Percentiles rank a stretch among this genome's conserved stretches.
Conservation (phyloP, 2,888 invertebrate species). For the Gasteruption jaculator region DNA sequence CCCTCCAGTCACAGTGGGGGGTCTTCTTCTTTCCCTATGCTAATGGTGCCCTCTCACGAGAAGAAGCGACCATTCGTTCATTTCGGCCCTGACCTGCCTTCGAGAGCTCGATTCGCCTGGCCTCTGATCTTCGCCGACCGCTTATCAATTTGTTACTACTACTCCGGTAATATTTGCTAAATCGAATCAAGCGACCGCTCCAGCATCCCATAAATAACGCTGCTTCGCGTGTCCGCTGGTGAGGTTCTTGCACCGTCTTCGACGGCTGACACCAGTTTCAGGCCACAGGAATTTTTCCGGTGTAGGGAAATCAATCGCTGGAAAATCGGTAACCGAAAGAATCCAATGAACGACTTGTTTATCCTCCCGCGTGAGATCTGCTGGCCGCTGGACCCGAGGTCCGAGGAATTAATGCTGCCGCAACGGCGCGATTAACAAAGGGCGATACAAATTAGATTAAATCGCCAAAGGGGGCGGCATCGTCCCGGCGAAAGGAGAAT, state of each 20-base stretch:
- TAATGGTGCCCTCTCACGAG: slow-evolving; percentile 50
- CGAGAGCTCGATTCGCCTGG: slow-evolving; percentile 20
- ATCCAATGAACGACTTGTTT: too few relatives aligned
- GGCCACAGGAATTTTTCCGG: too few relatives aligned
- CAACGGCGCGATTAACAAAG: slow-evolving; percentile 48
- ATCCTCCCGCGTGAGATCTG: neutral
- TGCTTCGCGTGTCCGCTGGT: slow-evolving; percentile 42
- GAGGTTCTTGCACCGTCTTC: too few relatives aligned
- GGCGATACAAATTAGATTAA: slow-evolving; percentile 52
- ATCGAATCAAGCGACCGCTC: slow-evolving; percentile 41
- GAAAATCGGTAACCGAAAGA: too few relatives aligned
- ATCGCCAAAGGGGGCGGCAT: slow-evolving; percentile 50
- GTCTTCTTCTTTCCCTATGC: slow-evolving; percentile 49
- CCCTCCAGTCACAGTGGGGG: slow-evolving; percentile 45
- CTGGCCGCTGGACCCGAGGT: slow-evolving; percentile 8
- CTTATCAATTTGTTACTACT: slow-evolving; percentile 53
- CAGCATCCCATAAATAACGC: slow-evolving; percentile 44
- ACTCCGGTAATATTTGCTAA: slow-evolving; percentile 46
- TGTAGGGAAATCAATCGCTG: too few relatives aligned
- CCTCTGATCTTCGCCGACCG: slow-evolving; percentile 48
- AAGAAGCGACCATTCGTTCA: slow-evolving; percentile 22
- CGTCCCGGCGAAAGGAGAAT: slow-evolving; percentile 41
- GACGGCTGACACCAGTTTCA: too few relatives aligned
- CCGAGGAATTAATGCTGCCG: slow-evolving; percentile 44
- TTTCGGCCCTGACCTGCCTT: slow-evolving; percentile 44